Evolutionary conservation across 2,888 invertebrate species (phyloP).

Genomic region (Eumacrocentrus americanus): DNA sequence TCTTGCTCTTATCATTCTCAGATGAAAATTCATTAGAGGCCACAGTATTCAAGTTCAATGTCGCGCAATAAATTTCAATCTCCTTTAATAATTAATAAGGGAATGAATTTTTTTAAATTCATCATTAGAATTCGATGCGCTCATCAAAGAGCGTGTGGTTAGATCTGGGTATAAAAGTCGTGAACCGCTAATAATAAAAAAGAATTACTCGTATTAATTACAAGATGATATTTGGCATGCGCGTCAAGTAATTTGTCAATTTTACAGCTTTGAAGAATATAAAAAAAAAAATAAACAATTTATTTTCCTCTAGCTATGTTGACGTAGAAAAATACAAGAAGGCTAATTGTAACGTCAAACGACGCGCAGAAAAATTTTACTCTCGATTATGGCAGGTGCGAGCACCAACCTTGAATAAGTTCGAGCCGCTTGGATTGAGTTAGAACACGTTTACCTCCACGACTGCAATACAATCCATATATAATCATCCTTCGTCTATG

Average conservation of each 20-base stretch:
- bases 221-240: background rate
- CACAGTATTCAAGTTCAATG: background rate
- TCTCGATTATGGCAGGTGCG: constrained; percentile 5
- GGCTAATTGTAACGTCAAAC: constrained; percentile 11
- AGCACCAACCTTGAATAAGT: constrained; percentile 12
- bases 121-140: background rate
- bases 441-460: too few relatives aligned
- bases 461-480: background rate
- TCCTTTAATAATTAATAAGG: background rate
- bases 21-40: too few relatives aligned
- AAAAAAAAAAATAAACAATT: background rate
- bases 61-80: background rate
- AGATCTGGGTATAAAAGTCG: background rate
- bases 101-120: background rate
- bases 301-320: constrained; percentile 4
- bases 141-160: background rate
- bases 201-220: background rate
- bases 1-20: too few relatives aligned
- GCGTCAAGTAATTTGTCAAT: background rate
- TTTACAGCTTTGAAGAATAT: background rate
- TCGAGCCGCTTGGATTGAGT: constrained; percentile 22
- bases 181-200: too few relatives aligned
- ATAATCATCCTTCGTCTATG: background rate
- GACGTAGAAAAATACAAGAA: constrained; percentile 5
- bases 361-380: background rate